phyloP scores from a whole-genome alignment of 2,888 invertebrate species.

The Lasioglossum morio region DNA sequence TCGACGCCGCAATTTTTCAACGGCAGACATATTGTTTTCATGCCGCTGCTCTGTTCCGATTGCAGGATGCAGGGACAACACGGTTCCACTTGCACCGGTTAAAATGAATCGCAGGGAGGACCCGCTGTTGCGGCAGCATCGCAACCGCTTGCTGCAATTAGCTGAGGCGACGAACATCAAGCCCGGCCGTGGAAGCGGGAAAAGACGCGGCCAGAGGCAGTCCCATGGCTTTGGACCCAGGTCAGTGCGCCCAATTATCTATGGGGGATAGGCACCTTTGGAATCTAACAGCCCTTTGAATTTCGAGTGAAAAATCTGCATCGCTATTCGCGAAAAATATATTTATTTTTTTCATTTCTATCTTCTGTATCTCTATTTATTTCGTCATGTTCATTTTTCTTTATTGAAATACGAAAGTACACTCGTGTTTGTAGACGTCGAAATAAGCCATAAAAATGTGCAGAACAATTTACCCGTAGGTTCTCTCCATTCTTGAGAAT shows the following conservation, averaged over 20 bases:
- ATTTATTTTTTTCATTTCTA: too few relatives aligned
- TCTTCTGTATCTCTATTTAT: too few relatives aligned
- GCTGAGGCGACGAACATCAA: constrained; percentile 84
- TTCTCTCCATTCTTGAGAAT: not conserved
- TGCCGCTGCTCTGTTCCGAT: constrained; percentile 19
- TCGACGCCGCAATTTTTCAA: not conserved
- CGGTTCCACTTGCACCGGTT: constrained; percentile 65
- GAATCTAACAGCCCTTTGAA: too few relatives aligned
- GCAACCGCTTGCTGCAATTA: constrained; percentile 85
- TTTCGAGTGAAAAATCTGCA: too few relatives aligned
- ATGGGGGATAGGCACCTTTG: too few relatives aligned
- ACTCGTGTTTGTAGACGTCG: not conserved
- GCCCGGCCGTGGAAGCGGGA: constrained; percentile 80
- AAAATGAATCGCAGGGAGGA: constrained; percentile 85
- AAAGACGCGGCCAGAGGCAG: constrained; percentile 83
- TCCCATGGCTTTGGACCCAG: constrained; percentile 78
- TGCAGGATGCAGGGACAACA: constrained; percentile 68
- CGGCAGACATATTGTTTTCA: not conserved
- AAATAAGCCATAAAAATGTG: not conserved
- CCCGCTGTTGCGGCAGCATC: constrained; percentile 85
- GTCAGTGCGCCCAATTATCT: constrained; percentile 60
- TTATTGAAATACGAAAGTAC: too few relatives aligned
- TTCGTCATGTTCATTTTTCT: too few relatives aligned
- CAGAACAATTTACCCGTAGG: not conserved
- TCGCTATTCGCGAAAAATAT: too few relatives aligned